phyloP scores from a whole-genome alignment of 1,140 invertebrate species.

The Rhysida immarginata region DNA sequence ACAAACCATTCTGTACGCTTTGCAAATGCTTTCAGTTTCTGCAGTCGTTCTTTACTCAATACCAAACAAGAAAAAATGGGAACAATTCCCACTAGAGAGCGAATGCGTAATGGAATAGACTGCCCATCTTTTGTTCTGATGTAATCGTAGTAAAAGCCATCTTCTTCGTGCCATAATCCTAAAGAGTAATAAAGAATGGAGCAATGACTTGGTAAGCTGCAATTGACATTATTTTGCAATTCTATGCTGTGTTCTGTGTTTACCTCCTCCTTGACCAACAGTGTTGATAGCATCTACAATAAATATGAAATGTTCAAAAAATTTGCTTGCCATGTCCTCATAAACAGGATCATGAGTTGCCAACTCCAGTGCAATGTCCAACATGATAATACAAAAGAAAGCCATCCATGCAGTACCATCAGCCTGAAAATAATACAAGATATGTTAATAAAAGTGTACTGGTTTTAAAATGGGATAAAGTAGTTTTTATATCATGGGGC shows the following conservation, averaged over 20 bases:
- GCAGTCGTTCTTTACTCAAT: constrained; percentile 23
- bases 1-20: constrained; percentile 29
- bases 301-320: constrained; percentile 32
- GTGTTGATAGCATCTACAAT: constrained; percentile 31
- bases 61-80: constrained; percentile 30
- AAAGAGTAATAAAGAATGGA: neutral
- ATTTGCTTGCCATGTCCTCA: constrained; percentile 33
- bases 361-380: constrained; percentile 30
- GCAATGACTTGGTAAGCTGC: too few species aligned
- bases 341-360: constrained; percentile 27
- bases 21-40: constrained; percentile 24
- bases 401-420: constrained; percentile 35
- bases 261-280: constrained; percentile 18
- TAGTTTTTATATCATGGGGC: too few species aligned
- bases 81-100: constrained; percentile 32
- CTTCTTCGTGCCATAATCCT: constrained; percentile 32
- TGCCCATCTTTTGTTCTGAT: constrained; percentile 19
- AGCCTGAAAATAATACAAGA: constrained; percentile 20
- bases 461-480: neutral
- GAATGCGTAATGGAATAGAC: constrained; percentile 23
- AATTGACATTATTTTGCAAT: too few species aligned
- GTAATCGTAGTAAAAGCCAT: constrained; percentile 33
- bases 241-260: too few species aligned
- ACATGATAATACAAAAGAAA: constrained; percentile 30
- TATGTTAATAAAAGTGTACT: too few species aligned